Conservation (phyloP, 2,113 vertebrate species). For the Oxygymnocypris stewartii region DNA sequence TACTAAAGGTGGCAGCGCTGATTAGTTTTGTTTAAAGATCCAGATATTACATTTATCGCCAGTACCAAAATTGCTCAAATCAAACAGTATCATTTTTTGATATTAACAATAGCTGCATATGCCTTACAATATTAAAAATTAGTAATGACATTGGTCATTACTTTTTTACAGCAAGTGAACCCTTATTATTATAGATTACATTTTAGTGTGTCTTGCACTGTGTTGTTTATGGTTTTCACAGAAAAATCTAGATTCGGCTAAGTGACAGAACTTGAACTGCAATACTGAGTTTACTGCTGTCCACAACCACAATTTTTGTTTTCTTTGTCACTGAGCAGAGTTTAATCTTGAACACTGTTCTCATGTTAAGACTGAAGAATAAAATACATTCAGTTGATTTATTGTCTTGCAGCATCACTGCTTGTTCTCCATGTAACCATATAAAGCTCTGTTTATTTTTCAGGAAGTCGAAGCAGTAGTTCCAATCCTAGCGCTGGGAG, state of each 20-base stretch:
- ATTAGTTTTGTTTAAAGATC: background rate
- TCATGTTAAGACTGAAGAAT: background rate
- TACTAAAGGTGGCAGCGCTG: background rate
- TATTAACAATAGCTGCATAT: background rate
- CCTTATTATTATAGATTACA: background rate
- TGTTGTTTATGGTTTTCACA: background rate
- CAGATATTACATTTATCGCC: background rate
- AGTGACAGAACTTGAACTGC: too few relatives aligned
- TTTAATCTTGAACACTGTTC: background rate
- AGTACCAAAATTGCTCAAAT: background rate
- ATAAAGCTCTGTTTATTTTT: conserved; percentile 4
- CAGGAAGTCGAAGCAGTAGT: conserved; percentile 96
- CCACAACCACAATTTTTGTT: background rate
- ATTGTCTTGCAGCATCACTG: background rate
- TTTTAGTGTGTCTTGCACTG: background rate
- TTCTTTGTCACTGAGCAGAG: background rate
- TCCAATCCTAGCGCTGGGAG: conserved; percentile 89
- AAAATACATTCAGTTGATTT: background rate
- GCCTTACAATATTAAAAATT: background rate
- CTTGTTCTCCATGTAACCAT: background rate
- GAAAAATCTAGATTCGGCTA: background rate
- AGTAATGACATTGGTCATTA: background rate
- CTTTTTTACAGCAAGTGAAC: background rate
- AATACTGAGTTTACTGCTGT: background rate
- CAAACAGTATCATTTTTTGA: background rate